Base-by-base conservation (phyloP, 2,888 invertebrate genomes). In the Platypus cylindrus region DNA sequence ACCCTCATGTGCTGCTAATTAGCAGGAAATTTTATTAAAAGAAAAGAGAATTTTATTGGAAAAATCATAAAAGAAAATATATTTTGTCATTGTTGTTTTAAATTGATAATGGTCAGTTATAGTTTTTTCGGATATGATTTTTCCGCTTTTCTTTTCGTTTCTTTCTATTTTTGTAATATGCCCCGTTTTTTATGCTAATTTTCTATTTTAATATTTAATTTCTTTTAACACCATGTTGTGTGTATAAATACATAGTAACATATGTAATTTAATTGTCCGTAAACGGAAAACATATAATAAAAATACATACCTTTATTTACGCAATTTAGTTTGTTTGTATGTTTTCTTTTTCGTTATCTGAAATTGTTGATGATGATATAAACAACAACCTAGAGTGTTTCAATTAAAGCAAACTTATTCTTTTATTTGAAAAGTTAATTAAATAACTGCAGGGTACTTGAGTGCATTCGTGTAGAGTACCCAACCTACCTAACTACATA, bases 391-490 rank as follows among this genome's bases (percentile, higher is more conserved):
- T 16, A 5, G 28, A 34, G 36, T 27, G 27, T 33, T 35, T 45
- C 41, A 41, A 47, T 44, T 45, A 45, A 29, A 32, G 31, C 27
- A 14, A 26, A 22, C 28, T 30, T 30, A 32, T 25, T 23, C 30
- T 32, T 25, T 30, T 40, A 32, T 36, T 38, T 37, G 36, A 34
- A 36, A 34, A 29, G 32, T 39, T 43, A 45, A 48, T 48, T 48
- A 47, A 49, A 47, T 49, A 48, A 48, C 44, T 29, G 45, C 41
- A 36, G 39, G 44, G 46, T 47, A 43, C 44, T 41, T 40, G 37
- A 34, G 34, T 32, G 34, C 41, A n/a, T 41, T 46, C 41, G 40
- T 46, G 45, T 45, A 43, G n/a, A n/a, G n/a, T n/a, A n/a, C n/a
- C n/a, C n/a, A n/a, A n/a, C n/a, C n/a, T n/a, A n/a, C n/a, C n/a